Evolutionary conservation across 2,797 vertebrate species (phyloP).

Genomic region (Tapera naevia): DNA sequence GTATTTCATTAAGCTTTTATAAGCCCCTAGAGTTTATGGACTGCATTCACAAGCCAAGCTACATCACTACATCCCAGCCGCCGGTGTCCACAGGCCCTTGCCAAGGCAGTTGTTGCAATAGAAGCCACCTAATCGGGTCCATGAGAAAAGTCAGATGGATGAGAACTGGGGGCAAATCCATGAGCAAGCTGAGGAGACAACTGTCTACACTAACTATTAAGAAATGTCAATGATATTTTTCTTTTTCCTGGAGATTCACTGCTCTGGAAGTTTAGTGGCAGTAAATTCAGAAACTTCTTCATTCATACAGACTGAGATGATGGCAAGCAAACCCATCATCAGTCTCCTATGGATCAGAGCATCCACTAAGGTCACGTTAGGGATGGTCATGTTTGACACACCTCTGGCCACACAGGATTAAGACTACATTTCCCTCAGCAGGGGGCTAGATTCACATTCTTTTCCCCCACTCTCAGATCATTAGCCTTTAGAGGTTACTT

Average conservation of each 20-base stretch:
- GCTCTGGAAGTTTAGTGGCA: neutral
- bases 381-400: neutral
- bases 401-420: neutral
- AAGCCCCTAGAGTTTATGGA: neutral
- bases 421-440: neutral
- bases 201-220: neutral
- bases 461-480: neutral
- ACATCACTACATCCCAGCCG: neutral
- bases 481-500: fast-evolving
- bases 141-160: neutral
- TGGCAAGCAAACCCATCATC: neutral
- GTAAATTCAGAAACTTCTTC: neutral
- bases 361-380: neutral
- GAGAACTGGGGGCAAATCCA: neutral
- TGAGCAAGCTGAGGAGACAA: neutral
- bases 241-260: neutral
- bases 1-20: neutral
- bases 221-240: neutral
- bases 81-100: neutral
- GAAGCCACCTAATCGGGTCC: neutral
- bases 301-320: neutral
- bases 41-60: neutral
- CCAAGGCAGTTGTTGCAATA: neutral
- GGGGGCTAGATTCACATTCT: neutral
- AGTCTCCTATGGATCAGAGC: neutral